Base-by-base conservation (phyloP, 2,113 vertebrate species). In the Epinephelus moara region DNA sequence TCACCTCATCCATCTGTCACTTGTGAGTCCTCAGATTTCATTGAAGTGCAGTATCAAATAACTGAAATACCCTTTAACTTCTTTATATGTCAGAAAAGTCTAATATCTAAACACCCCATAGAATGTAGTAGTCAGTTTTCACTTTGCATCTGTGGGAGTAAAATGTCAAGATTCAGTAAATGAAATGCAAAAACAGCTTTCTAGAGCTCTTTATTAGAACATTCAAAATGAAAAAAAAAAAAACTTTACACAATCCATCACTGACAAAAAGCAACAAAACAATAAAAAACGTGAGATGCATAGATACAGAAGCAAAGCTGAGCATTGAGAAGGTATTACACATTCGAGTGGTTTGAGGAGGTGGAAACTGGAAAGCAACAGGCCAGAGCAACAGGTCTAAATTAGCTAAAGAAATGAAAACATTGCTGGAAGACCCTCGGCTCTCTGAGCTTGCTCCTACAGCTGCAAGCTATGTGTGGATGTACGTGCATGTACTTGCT, bases 201-300 rank as follows among this genome's bases (percentile, higher is more conserved):
- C 82, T 60, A 75, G 83, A 89, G 90, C 83, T 92, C 94, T 91
- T 96, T 95, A 95, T 93, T 93, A 67, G 85, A 91, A 96, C 93
- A 94, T 90, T 92, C 74, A 90, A 92, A 93, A 74, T 84, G 53
- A 30, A 42, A 45, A 66, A 83, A 66, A 83, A 27, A 27, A 74
- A 86, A 82, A 89, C 78, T 85, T 90, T 78, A 85, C 90, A 93
- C 80, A 82, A 85, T 87, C 72, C 42, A 78, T 89, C 85, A 91
- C 74, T 83, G 85, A 87, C 78, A 79, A 76, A 87, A 75, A 77
- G 84, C 68, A 82, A 90, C 75, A 82, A 88, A 91, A 64, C 80
- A 21, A 70, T 63, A 62, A 50, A 71, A 67, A 68, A 52, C 2
- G 69, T 80, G 77, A 86, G 33, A 85, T 74, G 82, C 74, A 66